Percentiles rank a stretch among this genome's conserved stretches.
These are phyloP conservation scores for Elmis aenea DNA, from an alignment of 2,888 invertebrate species.

Conservation along the genomic window DNA sequence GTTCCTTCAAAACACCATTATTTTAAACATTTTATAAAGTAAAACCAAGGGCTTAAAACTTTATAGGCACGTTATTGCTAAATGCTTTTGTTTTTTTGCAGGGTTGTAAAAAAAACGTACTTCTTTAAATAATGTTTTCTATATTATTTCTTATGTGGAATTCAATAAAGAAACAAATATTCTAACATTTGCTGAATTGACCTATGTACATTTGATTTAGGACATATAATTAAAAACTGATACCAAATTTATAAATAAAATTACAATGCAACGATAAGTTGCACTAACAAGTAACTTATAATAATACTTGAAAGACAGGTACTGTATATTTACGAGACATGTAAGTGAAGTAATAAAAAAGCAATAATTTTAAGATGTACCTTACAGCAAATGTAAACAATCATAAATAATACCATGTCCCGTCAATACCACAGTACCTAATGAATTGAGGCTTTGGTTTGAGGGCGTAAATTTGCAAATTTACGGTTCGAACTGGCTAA, in stretches of 20 bases:
- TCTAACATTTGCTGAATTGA: constrained; percentile 43
- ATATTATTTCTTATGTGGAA: constrained; percentile 26
- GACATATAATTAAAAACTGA: constrained; percentile 38
- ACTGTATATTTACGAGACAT: too few species aligned
- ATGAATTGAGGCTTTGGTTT: constrained; percentile 38
- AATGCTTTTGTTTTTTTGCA: too few species aligned
- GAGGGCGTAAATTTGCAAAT: constrained; percentile 31
- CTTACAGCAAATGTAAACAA: constrained; percentile 17
- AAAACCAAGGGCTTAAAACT: too few species aligned
- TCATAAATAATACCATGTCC: constrained; percentile 12
- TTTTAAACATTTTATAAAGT: too few species aligned
- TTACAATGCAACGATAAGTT: constrained; percentile 28
- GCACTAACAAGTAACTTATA: too few species aligned
- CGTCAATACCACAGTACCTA: constrained; percentile 20
- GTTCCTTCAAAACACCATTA: too few species aligned
- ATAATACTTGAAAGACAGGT: constrained; percentile 14
- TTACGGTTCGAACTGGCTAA: constrained; percentile 37
- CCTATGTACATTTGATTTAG: constrained; percentile 39
- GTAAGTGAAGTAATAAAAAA: too few species aligned
- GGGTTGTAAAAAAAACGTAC: constrained; percentile 3
- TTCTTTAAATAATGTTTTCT: constrained; percentile 23
- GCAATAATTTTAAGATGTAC: too few species aligned
- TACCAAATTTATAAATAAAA: constrained; percentile 37
- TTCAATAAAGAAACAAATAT: constrained; percentile 42
- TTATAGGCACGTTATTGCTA: too few species aligned